A percentile compares a stretch with the other conserved stretches of the same genome.
phyloP scores from a whole-genome alignment of 1,140 invertebrate species.

The Eueides isabella region DNA sequence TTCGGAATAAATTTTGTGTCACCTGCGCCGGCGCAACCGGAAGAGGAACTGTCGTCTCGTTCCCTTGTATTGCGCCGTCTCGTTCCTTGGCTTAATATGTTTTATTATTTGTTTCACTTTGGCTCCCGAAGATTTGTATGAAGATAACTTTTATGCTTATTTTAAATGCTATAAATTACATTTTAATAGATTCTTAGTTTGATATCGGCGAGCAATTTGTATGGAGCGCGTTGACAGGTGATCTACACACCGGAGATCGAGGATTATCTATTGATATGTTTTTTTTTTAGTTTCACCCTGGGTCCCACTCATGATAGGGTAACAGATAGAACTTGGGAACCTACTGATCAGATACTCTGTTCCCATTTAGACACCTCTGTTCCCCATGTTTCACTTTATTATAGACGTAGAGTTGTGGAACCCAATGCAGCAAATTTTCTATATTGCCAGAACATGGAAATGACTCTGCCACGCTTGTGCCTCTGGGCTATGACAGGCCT shows the following conservation, averaged over 20 bases:
- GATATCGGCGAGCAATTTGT: slow-evolving; percentile 69
- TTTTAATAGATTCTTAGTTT: slow-evolving; percentile 62
- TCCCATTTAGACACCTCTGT: too few relatives aligned
- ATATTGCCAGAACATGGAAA: too few relatives aligned
- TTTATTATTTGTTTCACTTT: slow-evolving; percentile 68
- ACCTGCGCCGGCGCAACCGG: slow-evolving; percentile 77
- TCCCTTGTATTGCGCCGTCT: slow-evolving; percentile 50
- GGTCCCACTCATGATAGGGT: too few relatives aligned
- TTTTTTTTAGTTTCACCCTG: too few relatives aligned
- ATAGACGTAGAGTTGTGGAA: too few relatives aligned
- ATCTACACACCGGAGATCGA: slow-evolving; percentile 27
- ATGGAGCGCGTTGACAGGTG: slow-evolving; percentile 62
- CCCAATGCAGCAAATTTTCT: too few relatives aligned
- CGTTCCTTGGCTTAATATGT: slow-evolving; percentile 52
- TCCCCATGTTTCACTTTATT: too few relatives aligned
- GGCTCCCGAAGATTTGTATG: slow-evolving; percentile 65
- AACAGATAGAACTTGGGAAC: too few relatives aligned
- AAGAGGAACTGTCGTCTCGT: slow-evolving; percentile 62
- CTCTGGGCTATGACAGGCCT: too few relatives aligned
- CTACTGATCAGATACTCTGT: too few relatives aligned
- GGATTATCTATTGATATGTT: background rate
- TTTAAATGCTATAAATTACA: slow-evolving; percentile 78
- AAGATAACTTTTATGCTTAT: slow-evolving; percentile 73
- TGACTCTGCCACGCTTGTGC: too few relatives aligned
- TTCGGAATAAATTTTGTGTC: slow-evolving; percentile 81